Evolutionary conservation across 2,113 vertebrate genomes (phyloP), one percentile per base, ranked within the genome.

Genomic region (Dicaeum eximium): DNA sequence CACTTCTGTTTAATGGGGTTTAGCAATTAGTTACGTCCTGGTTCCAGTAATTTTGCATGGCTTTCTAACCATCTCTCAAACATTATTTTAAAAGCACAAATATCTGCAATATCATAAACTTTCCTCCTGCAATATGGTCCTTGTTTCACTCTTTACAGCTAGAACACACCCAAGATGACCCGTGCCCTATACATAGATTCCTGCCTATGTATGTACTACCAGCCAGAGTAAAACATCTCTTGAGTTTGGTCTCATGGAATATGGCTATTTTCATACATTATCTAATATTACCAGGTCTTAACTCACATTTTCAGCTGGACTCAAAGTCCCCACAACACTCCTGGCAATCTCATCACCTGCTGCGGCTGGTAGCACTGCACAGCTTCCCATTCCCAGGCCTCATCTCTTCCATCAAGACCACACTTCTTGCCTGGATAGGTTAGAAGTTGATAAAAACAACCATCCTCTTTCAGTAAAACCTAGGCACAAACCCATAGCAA

Each of bases 101-200:
- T 53, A 74, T 31, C 71, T 48, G 51, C 44, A 61, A n/a, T 89
- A 95, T 20, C 13, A 30, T 37, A 50, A 84, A 25, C 7, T 7
- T 66, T 66, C 25, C 25, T 82, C 28, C 33, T 62, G 33, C 24
- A 47, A 45, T 0, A 1, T 12, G 31, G 27, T 61, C 27, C 19
- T 54, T 89, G 19, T 54, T 14, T 33, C 21, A 73, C 23, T 0
- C 0, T 30, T 37, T 25, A 71, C 0, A 83, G 19, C 8, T n/a
- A 53, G 7, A 28, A 86, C 10, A 73, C 40, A 69, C 31, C 31
- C 18, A 44, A 60, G 57, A 60, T 37, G 14, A 38, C 22, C 25
- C 13, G 7, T 31, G 48, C 16, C 19, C 19, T 48, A 14, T 4
- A 21, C 0, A 0, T 23, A 11, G 11, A 48, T 45, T 73, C 48